These are phyloP conservation scores for Magallana nippona DNA, from an alignment of 2,888 invertebrate species.

Conservation along the genomic window DNA sequence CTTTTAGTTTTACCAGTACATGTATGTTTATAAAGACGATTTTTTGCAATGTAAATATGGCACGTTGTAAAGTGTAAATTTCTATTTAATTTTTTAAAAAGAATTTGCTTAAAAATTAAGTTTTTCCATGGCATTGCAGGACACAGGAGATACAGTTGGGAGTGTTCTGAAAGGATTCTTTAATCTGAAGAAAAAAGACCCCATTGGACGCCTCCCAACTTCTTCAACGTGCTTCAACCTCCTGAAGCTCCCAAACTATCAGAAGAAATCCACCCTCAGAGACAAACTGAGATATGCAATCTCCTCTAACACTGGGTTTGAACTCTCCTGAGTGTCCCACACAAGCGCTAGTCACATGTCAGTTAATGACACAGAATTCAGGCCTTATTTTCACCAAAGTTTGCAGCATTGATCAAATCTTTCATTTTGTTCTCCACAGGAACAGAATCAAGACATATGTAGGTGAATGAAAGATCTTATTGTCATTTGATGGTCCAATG, in stretches of 20 bases:
- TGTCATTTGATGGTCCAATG: too few relatives aligned
- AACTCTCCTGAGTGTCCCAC: slow-evolving; percentile 89
- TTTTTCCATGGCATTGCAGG: slow-evolving; percentile 73
- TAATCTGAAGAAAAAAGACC: slow-evolving; percentile 87
- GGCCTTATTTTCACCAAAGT: too few relatives aligned
- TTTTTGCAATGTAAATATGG: too few relatives aligned
- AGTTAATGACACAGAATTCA: too few relatives aligned
- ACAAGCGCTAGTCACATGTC: too few relatives aligned
- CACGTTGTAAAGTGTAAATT: too few relatives aligned
- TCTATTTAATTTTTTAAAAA: too few relatives aligned
- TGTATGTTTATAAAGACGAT: too few relatives aligned
- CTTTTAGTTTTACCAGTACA: too few relatives aligned
- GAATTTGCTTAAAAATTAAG: neutral
- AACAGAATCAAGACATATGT: too few relatives aligned
- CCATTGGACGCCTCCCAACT: slow-evolving; percentile 93
- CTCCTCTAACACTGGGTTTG: slow-evolving; percentile 98
- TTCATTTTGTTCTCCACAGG: neutral
- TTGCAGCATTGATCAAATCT: too few relatives aligned
- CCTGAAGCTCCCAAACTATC: slow-evolving; percentile 97
- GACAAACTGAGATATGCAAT: slow-evolving; percentile 99
- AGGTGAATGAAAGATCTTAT: too few relatives aligned
- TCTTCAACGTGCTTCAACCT: slow-evolving; percentile 99
- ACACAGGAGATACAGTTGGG: slow-evolving; percentile 86
- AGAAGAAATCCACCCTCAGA: slow-evolving; percentile 94
- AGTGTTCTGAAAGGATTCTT: slow-evolving; percentile 99